A percentile compares a stretch with the other conserved stretches of the same genome.
Evolutionary conservation across 1,140 invertebrate genomes (phyloP).

Genomic region (Oncopeltus fasciatus): DNA sequence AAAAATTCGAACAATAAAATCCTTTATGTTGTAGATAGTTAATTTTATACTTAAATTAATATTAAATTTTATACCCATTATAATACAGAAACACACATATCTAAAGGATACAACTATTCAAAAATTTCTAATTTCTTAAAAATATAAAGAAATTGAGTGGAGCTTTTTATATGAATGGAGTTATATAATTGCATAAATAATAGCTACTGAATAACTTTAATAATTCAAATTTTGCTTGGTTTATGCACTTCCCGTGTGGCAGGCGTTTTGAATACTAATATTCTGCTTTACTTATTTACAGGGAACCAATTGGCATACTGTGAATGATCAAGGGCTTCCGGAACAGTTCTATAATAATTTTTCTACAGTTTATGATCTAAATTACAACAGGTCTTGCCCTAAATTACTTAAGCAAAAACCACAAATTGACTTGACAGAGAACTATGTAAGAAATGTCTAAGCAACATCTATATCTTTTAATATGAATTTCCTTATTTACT

Average conservation of each 20-base stretch:
- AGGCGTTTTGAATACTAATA: no score
- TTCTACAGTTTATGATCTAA: neutral
- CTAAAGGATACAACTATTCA: no score
- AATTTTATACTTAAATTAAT: no score
- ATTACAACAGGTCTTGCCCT: neutral
- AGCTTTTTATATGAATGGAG: neutral
- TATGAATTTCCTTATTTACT: no score
- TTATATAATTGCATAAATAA: neutral
- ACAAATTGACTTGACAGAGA: neutral
- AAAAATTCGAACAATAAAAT: no score
- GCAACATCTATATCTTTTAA: no score
- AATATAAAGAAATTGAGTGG: no score
- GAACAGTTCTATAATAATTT: neutral
- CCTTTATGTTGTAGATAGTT: no score
- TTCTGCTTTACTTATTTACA: neutral
- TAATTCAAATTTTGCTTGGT: neutral
- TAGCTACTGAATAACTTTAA: neutral
- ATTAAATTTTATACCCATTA: no score
- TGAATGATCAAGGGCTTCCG: neutral
- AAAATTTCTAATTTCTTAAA: no score
- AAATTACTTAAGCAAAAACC: neutral
- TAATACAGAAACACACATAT: no score
- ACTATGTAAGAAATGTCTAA: constrained; percentile 6
- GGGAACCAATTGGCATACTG: neutral
- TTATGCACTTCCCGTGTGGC: no score